A percentile compares a stretch with the other conserved stretches of the same genome.
Conservation (phyloP, 2,113 vertebrate genomes). For the Siniperca knerii region DNA sequence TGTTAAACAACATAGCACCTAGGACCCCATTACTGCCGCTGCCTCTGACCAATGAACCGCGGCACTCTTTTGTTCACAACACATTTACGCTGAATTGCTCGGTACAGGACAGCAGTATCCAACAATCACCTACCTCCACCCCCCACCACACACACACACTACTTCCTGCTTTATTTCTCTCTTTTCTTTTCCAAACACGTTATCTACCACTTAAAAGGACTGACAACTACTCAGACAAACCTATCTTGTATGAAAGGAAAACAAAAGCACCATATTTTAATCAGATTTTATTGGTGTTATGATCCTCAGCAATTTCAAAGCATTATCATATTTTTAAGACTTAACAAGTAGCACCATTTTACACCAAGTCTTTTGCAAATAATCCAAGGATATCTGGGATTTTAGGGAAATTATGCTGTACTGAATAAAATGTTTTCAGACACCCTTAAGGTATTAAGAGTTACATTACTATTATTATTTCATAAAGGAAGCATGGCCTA, state of each 20-base stretch:
- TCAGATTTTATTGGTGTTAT: slow-evolving; percentile 1
- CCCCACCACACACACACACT: not conserved
- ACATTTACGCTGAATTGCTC: slow-evolving; percentile 33
- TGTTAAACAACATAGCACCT: not conserved
- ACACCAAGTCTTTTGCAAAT: not conserved
- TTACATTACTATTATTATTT: not conserved
- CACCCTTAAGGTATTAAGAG: not conserved
- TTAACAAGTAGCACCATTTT: not conserved
- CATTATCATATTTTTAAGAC: slow-evolving; percentile 4
- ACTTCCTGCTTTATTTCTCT: not conserved
- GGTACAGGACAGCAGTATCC: slow-evolving; percentile 10
- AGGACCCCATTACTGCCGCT: slow-evolving; percentile 16
- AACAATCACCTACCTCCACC: not conserved
- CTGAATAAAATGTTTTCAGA: slow-evolving; percentile 7
- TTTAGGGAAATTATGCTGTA: not conserved
- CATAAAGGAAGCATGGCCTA: not conserved
- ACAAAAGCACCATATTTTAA: not conserved
- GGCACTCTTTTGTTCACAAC: slow-evolving; percentile 32
- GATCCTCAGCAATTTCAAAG: not conserved
- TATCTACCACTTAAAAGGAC: not conserved
- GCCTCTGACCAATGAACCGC: slow-evolving; percentile 41
- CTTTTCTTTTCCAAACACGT: not conserved
- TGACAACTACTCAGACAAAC: not conserved
- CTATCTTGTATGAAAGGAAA: not conserved
- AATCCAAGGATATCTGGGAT: slow-evolving; percentile 16